Evolutionary conservation across 1,140 invertebrate genomes (phyloP).

Genomic region (Heterodera schachtii): DNA sequence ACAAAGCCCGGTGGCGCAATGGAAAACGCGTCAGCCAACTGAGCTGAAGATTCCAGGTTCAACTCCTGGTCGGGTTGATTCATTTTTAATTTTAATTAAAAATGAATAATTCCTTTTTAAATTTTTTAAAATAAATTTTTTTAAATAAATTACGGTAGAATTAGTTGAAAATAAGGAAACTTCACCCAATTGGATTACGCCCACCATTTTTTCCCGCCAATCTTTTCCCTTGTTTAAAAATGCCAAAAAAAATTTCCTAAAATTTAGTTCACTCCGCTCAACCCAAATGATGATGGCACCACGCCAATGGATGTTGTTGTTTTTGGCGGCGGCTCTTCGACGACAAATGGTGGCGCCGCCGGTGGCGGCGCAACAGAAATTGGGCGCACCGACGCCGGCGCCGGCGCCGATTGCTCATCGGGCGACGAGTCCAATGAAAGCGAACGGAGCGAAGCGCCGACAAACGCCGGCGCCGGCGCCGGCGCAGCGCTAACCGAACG

Average conservation of each 20-base stretch:
- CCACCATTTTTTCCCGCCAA: no score
- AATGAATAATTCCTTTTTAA: no score
- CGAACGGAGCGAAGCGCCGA: background rate
- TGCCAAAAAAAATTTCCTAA: background rate
- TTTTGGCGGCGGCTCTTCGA: no score
- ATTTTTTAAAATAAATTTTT: no score
- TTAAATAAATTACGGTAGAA: no score
- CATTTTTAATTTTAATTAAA: constrained; percentile 35
- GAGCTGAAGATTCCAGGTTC: constrained; percentile 63
- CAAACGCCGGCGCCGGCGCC: background rate
- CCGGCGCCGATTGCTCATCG: background rate
- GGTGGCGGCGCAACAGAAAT: no score
- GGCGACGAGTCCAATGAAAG: background rate
- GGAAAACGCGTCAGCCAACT: constrained; percentile 62
- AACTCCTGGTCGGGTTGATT: constrained; percentile 55
- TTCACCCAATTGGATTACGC: no score
- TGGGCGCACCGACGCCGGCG: background rate
- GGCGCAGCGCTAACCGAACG: background rate
- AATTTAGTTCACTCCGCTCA: background rate
- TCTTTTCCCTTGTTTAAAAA: no score
- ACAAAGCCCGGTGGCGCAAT: constrained; percentile 54
- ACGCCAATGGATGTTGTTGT: constrained; percentile 16
- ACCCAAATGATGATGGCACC: background rate
- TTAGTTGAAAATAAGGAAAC: no score
- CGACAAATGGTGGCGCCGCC: no score